Percentiles rank a stretch among this genome's conserved stretches.
These are phyloP conservation scores for Neosilurus hyrtlii DNA, from an alignment of 2,797 vertebrate genomes.

Conservation along the genomic window DNA sequence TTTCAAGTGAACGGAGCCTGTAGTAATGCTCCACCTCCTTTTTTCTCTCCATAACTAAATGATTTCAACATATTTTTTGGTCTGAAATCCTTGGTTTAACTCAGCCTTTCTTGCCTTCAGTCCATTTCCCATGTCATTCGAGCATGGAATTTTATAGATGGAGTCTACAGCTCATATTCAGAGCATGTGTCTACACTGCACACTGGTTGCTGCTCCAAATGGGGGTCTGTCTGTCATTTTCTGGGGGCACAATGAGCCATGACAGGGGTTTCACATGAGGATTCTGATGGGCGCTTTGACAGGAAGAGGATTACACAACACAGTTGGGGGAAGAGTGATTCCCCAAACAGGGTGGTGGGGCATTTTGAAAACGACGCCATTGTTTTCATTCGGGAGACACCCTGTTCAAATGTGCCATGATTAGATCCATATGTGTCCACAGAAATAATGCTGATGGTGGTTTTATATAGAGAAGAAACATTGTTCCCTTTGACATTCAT, in stretches of 20 bases:
- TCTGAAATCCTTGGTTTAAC: conserved; percentile 42
- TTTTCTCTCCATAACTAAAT: conserved; percentile 21
- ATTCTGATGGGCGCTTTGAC: conserved; percentile 53
- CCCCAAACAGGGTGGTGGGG: conserved; percentile 59
- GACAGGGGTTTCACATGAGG: conserved; percentile 57
- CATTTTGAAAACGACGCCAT: conserved; percentile 63
- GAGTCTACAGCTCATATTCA: conserved; percentile 41
- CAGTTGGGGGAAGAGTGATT: conserved; percentile 58
- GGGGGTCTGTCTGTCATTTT: conserved; percentile 59
- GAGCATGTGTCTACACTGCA: conserved; percentile 37
- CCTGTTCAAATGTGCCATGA: conserved; percentile 52
- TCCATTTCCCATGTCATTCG: conserved; percentile 47
- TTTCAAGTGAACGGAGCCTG: conserved; percentile 7
- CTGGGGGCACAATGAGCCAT: conserved; percentile 59
- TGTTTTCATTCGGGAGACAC: conserved; percentile 62
- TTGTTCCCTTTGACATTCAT: conserved; percentile 8
- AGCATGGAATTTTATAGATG: conserved; percentile 48
- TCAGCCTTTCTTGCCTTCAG: conserved; percentile 41
- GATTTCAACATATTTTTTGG: conserved; percentile 42
- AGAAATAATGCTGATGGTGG: conserved; percentile 25
- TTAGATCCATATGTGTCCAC: conserved; percentile 56
- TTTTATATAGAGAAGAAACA: conserved; percentile 32
- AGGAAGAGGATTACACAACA: conserved; percentile 69
- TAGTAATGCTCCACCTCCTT: not conserved
- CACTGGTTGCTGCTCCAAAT: conserved; percentile 43